These are phyloP conservation scores for Sitodiplosis mosellana DNA, from an alignment of 1,140 invertebrate genomes.

Conservation along the genomic window DNA sequence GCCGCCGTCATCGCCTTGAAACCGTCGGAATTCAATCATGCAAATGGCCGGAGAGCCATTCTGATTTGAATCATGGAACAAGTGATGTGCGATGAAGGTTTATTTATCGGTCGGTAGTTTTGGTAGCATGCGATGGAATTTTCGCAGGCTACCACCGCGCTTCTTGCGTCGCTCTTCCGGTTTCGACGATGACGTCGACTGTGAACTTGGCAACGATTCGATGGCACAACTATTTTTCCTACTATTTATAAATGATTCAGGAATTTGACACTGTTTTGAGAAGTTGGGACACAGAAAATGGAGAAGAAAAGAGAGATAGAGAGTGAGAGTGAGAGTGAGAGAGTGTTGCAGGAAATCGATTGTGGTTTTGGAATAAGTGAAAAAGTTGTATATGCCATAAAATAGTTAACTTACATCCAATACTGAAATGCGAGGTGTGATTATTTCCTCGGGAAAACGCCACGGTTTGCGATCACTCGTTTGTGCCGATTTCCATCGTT, in stretches of 20 bases:
- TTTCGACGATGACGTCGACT: too few relatives aligned
- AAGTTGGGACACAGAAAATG: constrained; percentile 1
- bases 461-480: constrained; percentile 67
- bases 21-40: neutral
- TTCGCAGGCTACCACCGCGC: too few relatives aligned
- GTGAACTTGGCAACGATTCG: too few relatives aligned
- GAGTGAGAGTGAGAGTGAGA: too few relatives aligned
- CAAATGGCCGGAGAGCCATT: neutral
- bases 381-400: neutral
- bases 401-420: constrained; percentile 36
- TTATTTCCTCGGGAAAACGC: constrained; percentile 67
- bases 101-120: too few relatives aligned
- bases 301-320: neutral
- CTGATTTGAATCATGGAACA: neutral
- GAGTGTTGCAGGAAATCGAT: too few relatives aligned
- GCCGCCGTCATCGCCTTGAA: neutral
- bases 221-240: too few relatives aligned
- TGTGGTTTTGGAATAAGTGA: neutral
- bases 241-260: neutral
- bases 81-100: neutral
- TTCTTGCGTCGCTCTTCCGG: too few relatives aligned
- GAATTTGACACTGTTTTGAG: neutral
- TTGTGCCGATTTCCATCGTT: constrained; percentile 52
- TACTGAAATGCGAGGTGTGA: constrained; percentile 41
- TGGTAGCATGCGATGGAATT: too few relatives aligned